A percentile compares a stretch with the other conserved stretches of the same genome.
These are phyloP conservation scores for Murina feae DNA, from an alignment of 2,113 vertebrate species.

Conservation along the genomic window DNA sequence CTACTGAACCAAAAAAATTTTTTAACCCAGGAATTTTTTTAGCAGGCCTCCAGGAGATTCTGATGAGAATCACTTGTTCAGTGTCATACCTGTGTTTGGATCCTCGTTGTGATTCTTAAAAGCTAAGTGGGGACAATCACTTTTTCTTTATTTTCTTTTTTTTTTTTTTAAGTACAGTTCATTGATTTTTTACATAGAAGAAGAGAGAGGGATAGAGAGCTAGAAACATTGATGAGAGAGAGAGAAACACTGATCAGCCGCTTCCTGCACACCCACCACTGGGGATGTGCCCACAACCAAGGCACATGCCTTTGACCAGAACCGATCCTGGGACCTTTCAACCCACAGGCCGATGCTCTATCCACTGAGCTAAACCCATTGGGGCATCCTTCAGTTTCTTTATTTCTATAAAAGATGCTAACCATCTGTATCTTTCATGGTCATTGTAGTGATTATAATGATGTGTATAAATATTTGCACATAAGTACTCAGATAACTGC, in stretches of 20 bases:
- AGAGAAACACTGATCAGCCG: no score
- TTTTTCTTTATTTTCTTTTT: not conserved
- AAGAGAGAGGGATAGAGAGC: no score
- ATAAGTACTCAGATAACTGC: not conserved
- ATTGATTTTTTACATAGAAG: no score
- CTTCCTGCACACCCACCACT: no score
- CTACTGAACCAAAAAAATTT: not conserved
- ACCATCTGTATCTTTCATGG: not conserved
- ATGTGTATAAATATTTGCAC: not conserved
- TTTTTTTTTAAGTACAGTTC: not conserved
- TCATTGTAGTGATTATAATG: not conserved
- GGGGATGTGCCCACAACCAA: no score
- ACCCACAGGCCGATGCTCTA: no score
- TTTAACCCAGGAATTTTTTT: not conserved
- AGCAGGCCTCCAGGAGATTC: not conserved
- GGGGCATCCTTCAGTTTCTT: not conserved
- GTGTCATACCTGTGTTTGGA: not conserved
- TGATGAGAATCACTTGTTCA: not conserved
- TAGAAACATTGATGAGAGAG: no score
- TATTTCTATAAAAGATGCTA: not conserved
- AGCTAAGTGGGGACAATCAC: not conserved
- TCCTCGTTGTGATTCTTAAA: not conserved
- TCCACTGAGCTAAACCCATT: no score
- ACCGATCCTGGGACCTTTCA: no score
- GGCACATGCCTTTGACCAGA: no score